Percentiles rank a stretch among this genome's conserved stretches.
These are phyloP conservation scores for Argyra leucocephala DNA, from an alignment of 2,888 invertebrate genomes.

Conservation along the genomic window DNA sequence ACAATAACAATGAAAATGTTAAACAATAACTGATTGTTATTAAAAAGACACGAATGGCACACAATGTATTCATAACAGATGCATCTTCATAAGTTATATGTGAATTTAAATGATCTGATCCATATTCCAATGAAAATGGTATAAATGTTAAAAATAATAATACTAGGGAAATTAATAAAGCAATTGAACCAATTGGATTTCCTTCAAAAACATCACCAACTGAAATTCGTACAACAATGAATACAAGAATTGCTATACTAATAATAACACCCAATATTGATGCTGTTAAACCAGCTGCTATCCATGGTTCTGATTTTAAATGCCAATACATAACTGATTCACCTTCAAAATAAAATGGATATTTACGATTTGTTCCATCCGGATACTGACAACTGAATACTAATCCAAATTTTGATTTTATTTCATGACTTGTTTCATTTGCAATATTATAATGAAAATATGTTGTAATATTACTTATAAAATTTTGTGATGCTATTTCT, in stretches of 20 bases:
- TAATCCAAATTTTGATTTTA: slow-evolving; percentile 41
- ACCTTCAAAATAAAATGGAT: slow-evolving; percentile 40
- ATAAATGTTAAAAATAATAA: slow-evolving; percentile 46
- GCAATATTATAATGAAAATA: slow-evolving; percentile 40
- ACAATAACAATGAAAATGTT: slow-evolving; percentile 54
- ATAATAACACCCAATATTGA: slow-evolving; percentile 56
- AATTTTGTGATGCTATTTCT: slow-evolving; percentile 40
- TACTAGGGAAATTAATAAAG: slow-evolving; percentile 45
- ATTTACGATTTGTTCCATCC: slow-evolving; percentile 35
- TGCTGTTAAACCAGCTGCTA: slow-evolving; percentile 55
- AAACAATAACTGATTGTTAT: slow-evolving; percentile 53
- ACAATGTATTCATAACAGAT: slow-evolving; percentile 42
- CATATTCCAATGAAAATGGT: slow-evolving; percentile 46
- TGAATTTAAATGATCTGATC: slow-evolving; percentile 39
- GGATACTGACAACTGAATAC: slow-evolving; percentile 41
- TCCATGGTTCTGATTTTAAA: slow-evolving; percentile 46
- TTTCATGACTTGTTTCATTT: slow-evolving; percentile 36
- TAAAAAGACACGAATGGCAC: slow-evolving; percentile 50
- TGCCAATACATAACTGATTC: slow-evolving; percentile 43
- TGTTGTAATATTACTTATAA: slow-evolving; percentile 40
- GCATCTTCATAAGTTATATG: slow-evolving; percentile 41
- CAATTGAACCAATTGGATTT: slow-evolving; percentile 50
- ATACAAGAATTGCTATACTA: slow-evolving; percentile 55
- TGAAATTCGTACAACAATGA: slow-evolving; percentile 55
- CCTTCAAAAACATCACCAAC: slow-evolving; percentile 58